These are phyloP conservation scores for Laothoe populi DNA, from an alignment of 2,888 invertebrate species.

Conservation along the genomic window DNA sequence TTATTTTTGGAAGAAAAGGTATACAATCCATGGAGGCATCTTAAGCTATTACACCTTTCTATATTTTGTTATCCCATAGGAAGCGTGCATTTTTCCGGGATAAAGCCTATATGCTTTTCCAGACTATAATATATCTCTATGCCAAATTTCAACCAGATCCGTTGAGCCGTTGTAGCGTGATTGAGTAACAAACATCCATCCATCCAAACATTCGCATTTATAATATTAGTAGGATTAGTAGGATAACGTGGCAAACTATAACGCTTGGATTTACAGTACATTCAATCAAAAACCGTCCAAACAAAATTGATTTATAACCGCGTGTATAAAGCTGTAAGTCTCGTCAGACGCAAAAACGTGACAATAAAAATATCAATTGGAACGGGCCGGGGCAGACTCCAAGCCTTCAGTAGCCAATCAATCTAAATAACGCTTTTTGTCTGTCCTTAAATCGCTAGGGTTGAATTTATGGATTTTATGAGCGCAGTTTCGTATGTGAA, in stretches of 20 bases:
- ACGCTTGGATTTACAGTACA: neutral
- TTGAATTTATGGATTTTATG: neutral
- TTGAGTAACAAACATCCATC: no score
- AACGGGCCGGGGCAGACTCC: slow-evolving; percentile 34
- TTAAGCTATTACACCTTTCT: no score
- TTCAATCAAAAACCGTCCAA: neutral
- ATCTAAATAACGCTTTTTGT: slow-evolving; percentile 61
- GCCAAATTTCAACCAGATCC: no score
- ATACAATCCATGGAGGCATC: no score
- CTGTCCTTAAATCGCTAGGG: slow-evolving; percentile 45
- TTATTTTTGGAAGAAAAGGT: no score
- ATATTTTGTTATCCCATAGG: no score
- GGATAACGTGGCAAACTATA: neutral
- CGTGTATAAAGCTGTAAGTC: slow-evolving; percentile 5
- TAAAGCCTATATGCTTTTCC: no score
- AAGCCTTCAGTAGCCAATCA: slow-evolving; percentile 67
- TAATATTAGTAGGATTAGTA: no score
- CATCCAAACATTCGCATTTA: no score
- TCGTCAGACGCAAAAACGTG: slow-evolving; percentile 23
- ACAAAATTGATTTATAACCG: neutral
- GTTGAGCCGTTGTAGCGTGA: no score
- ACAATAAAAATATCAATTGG: slow-evolving; percentile 19
- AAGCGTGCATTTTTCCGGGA: no score
- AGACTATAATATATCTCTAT: no score
- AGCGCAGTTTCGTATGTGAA: neutral